Conservation (phyloP, 2,888 invertebrate genomes). For the Harpalus rufipes region DNA sequence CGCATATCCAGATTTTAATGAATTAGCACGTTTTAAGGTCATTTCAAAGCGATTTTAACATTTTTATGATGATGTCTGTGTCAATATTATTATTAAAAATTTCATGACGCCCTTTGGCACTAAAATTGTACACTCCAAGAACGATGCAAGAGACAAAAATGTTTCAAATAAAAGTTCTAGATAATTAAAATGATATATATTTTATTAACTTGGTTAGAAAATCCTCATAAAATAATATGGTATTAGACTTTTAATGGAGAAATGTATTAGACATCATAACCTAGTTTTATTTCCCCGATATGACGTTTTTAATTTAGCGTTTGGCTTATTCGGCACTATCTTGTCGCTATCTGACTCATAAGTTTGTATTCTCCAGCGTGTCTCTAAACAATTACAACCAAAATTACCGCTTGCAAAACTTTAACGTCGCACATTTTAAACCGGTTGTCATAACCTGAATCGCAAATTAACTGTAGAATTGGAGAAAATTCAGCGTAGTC, state of each 20-base stretch:
- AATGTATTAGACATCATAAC: not conserved
- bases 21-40: too few relatives aligned
- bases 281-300: not conserved
- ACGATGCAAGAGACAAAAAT: too few relatives aligned
- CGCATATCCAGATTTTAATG: too few relatives aligned
- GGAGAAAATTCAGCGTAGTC: constrained; percentile 63
- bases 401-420: constrained; percentile 57
- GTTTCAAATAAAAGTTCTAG: too few relatives aligned
- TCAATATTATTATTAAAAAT: too few relatives aligned
- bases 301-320: not conserved
- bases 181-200: too few relatives aligned
- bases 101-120: too few relatives aligned
- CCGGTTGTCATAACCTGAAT: constrained; percentile 63
- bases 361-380: constrained; percentile 32
- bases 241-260: not conserved
- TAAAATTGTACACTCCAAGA: too few relatives aligned
- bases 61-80: too few relatives aligned
- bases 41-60: too few relatives aligned
- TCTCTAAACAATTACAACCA: constrained; percentile 52
- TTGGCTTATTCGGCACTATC: not conserved
- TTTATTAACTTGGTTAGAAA: too few relatives aligned
- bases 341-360: not conserved
- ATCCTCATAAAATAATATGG: not conserved
- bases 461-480: constrained; percentile 65
- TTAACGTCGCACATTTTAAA: constrained; percentile 59